phyloP scores from a whole-genome alignment of 2,113 vertebrate species.

The Tor tambroides region DNA sequence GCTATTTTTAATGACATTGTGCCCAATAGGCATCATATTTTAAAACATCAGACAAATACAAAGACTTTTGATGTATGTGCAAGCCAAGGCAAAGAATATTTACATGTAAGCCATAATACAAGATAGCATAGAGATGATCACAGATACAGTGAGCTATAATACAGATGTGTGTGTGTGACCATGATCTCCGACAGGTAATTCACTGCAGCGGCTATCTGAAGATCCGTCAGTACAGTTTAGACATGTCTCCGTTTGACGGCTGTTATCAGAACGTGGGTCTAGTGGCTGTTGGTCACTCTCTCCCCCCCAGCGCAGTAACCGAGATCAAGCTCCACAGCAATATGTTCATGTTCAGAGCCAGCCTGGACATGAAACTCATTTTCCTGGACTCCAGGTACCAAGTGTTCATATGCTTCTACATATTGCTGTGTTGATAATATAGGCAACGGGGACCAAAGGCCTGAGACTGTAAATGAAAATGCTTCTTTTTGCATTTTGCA shows the following conservation, averaged over 20 bases:
- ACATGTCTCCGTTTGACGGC: slow-evolving; percentile 97
- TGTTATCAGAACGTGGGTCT: slow-evolving; percentile 99
- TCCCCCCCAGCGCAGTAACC: slow-evolving; percentile 93
- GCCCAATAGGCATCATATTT: background rate
- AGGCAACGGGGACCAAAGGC: background rate
- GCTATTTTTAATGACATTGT: background rate
- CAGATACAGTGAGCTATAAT: background rate
- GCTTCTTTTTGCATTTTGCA: too few species aligned
- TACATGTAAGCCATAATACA: background rate
- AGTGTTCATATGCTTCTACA: background rate
- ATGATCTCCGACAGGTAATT: slow-evolving; percentile 83
- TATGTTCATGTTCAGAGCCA: slow-evolving; percentile 99
- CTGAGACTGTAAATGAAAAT: background rate
- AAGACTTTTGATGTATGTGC: background rate
- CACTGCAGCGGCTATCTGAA: slow-evolving; percentile 98
- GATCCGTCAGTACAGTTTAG: slow-evolving; percentile 95
- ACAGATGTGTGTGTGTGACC: background rate
- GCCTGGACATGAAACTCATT: slow-evolving; percentile 98
- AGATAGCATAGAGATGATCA: background rate
- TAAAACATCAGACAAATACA: background rate
- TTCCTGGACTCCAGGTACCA: slow-evolving; percentile 94
- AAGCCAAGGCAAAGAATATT: background rate
- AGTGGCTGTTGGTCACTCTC: slow-evolving; percentile 94
- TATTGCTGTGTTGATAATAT: background rate
- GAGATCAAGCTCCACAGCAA: slow-evolving; percentile 98